Percentiles rank a stretch among this genome's conserved stretches.
Evolutionary conservation across 1,140 invertebrate species (phyloP).

Genomic region (Globodera rostochiensis): DNA sequence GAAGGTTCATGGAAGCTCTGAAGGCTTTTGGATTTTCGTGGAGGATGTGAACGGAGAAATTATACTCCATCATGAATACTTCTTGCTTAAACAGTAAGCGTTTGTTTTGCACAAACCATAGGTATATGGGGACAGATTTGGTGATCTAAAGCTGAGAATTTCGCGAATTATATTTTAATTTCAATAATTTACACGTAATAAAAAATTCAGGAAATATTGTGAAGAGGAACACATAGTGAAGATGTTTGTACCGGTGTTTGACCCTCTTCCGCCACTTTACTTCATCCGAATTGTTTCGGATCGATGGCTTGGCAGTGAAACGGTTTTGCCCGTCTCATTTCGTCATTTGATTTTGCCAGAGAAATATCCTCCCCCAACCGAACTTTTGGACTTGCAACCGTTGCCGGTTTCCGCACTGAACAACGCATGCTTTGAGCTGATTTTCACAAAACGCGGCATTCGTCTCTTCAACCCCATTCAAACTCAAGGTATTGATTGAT

Average conservation of each 20-base stretch:
- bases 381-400: constrained; percentile 94
- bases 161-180: no score
- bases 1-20: constrained; percentile 88
- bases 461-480: constrained; percentile 98
- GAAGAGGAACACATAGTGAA: constrained; percentile 92
- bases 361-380: constrained; percentile 95
- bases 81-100: constrained; percentile 81
- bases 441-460: constrained; percentile 81
- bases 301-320: constrained; percentile 75
- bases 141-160: no score
- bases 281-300: constrained; percentile 79
- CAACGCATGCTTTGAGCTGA: constrained; percentile 80
- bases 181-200: neutral
- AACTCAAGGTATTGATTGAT: constrained; percentile 75
- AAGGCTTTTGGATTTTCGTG: constrained; percentile 98
- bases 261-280: constrained; percentile 95
- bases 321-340: constrained; percentile 94
- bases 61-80: constrained; percentile 94
- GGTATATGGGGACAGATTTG: no score
- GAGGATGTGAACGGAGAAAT: constrained; percentile 94
- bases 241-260: constrained; percentile 97
- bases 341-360: constrained; percentile 94
- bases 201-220: constrained; percentile 76
- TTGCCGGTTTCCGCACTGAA: constrained; percentile 79
- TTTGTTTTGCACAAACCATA: constrained; percentile 19